Evolutionary conservation across 2,113 vertebrate genomes (phyloP).

Genomic region (Lethenteron camtschaticum): DNA sequence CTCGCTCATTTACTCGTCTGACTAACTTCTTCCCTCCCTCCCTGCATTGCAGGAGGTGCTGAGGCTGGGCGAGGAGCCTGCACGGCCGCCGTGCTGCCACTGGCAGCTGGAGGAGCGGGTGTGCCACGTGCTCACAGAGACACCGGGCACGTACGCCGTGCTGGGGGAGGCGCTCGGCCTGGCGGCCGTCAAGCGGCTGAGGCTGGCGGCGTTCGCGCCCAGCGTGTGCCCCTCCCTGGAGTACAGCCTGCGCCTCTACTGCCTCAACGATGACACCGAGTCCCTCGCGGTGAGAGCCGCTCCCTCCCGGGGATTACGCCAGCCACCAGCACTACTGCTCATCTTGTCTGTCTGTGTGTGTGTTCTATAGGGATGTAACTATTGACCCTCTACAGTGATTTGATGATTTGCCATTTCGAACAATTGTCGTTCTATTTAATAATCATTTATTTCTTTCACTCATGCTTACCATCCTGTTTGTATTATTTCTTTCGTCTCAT

Average conservation of each 20-base stretch:
- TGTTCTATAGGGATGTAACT: too few species aligned
- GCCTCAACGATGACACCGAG: constrained; percentile 69
- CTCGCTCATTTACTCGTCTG: too few species aligned
- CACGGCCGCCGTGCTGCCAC: constrained; percentile 29
- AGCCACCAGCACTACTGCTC: too few species aligned
- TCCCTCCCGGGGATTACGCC: too few species aligned
- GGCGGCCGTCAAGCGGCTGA: constrained; percentile 61
- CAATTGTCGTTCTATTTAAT: too few species aligned
- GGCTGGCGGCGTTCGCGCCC: constrained; percentile 62
- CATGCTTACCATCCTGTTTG: too few species aligned
- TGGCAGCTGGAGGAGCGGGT: constrained; percentile 63
- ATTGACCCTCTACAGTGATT: too few species aligned
- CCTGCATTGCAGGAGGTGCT: neutral
- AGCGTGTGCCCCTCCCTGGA: constrained; percentile 55
- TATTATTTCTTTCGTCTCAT: too few species aligned
- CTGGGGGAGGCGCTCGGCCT: constrained; percentile 60
- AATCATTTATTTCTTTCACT: too few species aligned
- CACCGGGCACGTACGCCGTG: constrained; percentile 56
- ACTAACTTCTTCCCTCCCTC: too few species aligned
- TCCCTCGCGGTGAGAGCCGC: constrained; percentile 45
- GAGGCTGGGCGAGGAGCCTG: constrained; percentile 1
- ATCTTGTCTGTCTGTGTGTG: too few species aligned
- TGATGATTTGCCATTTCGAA: too few species aligned
- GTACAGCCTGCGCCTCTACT: constrained; percentile 72
- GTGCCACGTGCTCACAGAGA: constrained; percentile 76